These are phyloP conservation scores for Helobdella robusta DNA, from an alignment of 2,888 invertebrate genomes.

Conservation along the genomic window DNA sequence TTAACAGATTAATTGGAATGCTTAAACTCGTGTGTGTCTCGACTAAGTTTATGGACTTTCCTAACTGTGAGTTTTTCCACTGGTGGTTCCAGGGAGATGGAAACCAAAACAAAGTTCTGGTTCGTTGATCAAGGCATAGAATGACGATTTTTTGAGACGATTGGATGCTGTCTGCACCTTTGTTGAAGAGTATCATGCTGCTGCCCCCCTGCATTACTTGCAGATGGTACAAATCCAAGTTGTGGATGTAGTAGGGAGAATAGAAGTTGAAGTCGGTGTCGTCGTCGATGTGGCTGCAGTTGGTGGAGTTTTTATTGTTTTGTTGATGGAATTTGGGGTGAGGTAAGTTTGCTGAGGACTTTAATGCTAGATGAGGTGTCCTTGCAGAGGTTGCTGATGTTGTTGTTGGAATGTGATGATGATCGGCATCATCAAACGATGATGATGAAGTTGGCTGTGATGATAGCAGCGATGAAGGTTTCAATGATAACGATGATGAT, in stretches of 20 bases:
- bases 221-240: neutral
- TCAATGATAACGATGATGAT: neutral
- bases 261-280: neutral
- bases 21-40: neutral
- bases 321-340: neutral
- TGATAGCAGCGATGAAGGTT: neutral
- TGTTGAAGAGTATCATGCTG: neutral
- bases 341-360: neutral
- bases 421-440: neutral
- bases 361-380: too few species aligned
- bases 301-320: neutral
- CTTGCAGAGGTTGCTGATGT: neutral
- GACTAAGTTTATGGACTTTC: neutral
- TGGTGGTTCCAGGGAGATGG: neutral
- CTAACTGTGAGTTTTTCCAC: neutral
- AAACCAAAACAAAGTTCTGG: conserved; percentile 21
- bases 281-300: neutral
- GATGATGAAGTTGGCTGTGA: neutral
- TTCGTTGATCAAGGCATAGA: neutral
- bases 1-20: conserved; percentile 8
- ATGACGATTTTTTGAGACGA: neutral
- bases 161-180: neutral
- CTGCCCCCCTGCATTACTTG: conserved; percentile 6
- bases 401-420: neutral
- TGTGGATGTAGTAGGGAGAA: conserved; percentile 5